Evolutionary conservation across 2,888 invertebrate species (phyloP).

Genomic region (Deilephila elpenor): DNA sequence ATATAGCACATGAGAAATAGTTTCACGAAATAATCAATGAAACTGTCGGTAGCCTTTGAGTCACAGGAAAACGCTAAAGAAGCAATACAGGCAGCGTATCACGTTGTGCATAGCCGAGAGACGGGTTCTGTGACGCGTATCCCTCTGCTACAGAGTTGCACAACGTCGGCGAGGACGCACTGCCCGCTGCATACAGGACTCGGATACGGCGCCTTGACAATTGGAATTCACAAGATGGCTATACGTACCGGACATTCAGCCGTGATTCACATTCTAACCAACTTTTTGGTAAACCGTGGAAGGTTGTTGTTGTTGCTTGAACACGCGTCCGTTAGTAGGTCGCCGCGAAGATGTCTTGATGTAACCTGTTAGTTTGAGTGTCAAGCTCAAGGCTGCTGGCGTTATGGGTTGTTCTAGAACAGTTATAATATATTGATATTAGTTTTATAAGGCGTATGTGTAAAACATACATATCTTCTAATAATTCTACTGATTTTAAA

Average conservation of each 20-base stretch:
- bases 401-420: background rate
- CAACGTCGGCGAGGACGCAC: constrained; percentile 65
- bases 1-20: background rate
- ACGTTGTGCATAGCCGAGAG: constrained; percentile 59
- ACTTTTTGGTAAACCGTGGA: constrained; percentile 17
- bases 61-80: constrained; percentile 70
- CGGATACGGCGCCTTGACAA: constrained; percentile 46
- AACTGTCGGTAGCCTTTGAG: constrained; percentile 43
- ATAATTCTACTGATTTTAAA: no score
- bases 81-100: constrained; percentile 70
- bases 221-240: constrained; percentile 43
- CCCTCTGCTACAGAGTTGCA: constrained; percentile 60
- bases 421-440: background rate
- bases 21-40: constrained; percentile 5
- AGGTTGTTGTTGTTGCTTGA: background rate
- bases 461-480: background rate
- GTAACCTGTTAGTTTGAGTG: constrained; percentile 7
- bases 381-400: constrained; percentile 28
- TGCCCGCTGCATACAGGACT: constrained; percentile 61
- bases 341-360: constrained; percentile 2
- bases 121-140: constrained; percentile 65
- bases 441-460: background rate
- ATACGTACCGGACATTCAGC: constrained; percentile 43
- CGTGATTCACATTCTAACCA: constrained; percentile 37
- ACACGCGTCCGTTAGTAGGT: background rate